These are phyloP conservation scores for Orycteropus afer DNA, from an alignment of 2,113 vertebrate genomes.

Conservation along the genomic window DNA sequence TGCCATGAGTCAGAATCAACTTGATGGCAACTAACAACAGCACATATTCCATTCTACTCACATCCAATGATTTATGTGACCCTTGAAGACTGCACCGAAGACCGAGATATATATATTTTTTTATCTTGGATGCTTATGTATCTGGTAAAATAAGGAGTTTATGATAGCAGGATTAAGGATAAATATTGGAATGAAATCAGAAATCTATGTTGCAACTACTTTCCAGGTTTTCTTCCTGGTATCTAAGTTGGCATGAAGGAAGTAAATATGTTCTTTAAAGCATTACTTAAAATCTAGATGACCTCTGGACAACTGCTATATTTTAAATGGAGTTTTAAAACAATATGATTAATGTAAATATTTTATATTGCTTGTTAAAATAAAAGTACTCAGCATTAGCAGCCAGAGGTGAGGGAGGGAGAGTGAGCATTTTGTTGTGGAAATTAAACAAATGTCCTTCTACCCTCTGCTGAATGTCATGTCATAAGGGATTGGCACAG, in stretches of 20 bases:
- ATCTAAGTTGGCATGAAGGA: not conserved
- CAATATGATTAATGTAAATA: not conserved
- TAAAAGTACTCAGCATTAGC: not conserved
- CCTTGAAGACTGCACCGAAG: not conserved
- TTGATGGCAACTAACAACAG: too few relatives aligned
- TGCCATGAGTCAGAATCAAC: too few relatives aligned
- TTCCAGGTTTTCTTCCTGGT: not conserved
- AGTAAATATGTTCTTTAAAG: not conserved
- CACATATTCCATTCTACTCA: not conserved
- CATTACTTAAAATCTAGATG: not conserved
- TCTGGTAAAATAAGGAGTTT: not conserved
- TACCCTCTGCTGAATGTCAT: not conserved
- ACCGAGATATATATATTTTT: not conserved
- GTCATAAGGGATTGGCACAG: not conserved
- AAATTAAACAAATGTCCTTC: not conserved
- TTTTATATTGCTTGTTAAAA: not conserved
- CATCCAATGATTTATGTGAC: not conserved
- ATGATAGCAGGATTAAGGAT: not conserved
- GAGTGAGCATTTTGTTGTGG: not conserved
- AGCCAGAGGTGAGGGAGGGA: not conserved
- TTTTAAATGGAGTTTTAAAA: constrained; percentile 13
- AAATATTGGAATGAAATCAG: not conserved
- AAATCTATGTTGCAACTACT: not conserved
- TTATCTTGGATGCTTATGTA: not conserved
- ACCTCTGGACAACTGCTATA: not conserved